Evolutionary conservation across 2,797 vertebrate species (phyloP), one percentile per base, ranked within the genome.

Genomic region (Saxicola maurus): DNA sequence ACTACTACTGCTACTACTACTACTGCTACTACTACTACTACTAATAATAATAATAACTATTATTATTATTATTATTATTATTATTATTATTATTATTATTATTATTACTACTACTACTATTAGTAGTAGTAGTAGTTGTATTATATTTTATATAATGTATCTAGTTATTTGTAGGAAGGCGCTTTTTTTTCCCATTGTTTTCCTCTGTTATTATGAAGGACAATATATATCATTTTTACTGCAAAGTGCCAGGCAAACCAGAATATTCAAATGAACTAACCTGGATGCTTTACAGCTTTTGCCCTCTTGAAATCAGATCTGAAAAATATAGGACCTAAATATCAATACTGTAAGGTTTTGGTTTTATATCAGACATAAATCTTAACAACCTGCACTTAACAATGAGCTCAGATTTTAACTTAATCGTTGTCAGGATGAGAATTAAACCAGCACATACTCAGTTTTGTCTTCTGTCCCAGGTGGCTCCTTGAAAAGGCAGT

Each of bases 321-420:
- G 93, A 87, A 96, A 95, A 96, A 86, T 89, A 94, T 82, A 82
- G 81, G 77, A 91, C 75, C 92, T 79, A 94, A 93, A 89, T 93
- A 96, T 92, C 94, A 93, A 94, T 94, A 95, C 87, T 92, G 88
- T 87, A 95, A 82, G 88, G 48, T 77, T 90, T 78, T 62, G 40
- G 89, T 89, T 95, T 94, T 80, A 96, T 89, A 91, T 73, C 17
- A 24, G 55, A 49, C 57, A 94, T 96, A 96, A 97, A 96, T 96
- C 91, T 94, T 76, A 87, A 75, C 68, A 87, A 66, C 78, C 40
- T 5, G 0, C 33, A 42, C 72, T 93, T 73, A 85, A 83, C 85
- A 83, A 81, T 82, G 86, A 94, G 89, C 92, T 96, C 92, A 93
- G 81, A 84, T 94, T 94, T 95, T 82, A 91, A 89, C 87, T 80